phyloP scores from a whole-genome alignment of 1,140 invertebrate genomes.

The Drosophila punjabiensis region DNA sequence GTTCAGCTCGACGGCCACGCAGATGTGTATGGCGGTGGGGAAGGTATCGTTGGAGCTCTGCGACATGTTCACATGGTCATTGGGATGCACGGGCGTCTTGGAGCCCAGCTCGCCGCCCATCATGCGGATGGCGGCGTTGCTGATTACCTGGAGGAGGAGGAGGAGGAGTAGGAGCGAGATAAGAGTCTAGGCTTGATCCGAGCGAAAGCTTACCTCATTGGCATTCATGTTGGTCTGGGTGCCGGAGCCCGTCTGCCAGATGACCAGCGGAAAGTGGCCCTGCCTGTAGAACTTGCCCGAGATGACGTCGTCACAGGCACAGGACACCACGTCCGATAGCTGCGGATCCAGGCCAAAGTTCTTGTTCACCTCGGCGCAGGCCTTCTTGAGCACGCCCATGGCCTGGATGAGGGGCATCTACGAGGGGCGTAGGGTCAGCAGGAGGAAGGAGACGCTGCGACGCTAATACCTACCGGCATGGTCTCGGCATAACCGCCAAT shows the following conservation, averaged over 20 bases:
- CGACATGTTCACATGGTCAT: slow-evolving; percentile 99
- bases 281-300: slow-evolving; percentile 94
- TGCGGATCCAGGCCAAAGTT: slow-evolving; percentile 96
- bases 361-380: slow-evolving; percentile 97
- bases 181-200: not conserved
- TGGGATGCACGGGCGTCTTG: slow-evolving; percentile 98
- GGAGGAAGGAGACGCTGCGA: too few species aligned
- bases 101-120: slow-evolving; percentile 96
- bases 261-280: slow-evolving; percentile 98
- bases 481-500: slow-evolving; percentile 96
- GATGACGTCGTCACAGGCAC: slow-evolving; percentile 98
- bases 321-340: slow-evolving; percentile 94
- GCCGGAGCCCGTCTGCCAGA: slow-evolving; percentile 99
- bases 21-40: slow-evolving; percentile 99
- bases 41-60: slow-evolving; percentile 99
- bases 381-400: slow-evolving; percentile 98
- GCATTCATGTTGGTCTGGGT: slow-evolving; percentile 99
- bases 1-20: slow-evolving; percentile 96
- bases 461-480: slow-evolving; percentile 92
- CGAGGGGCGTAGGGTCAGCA: not conserved
- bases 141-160: slow-evolving; percentile 90
- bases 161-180: not conserved
- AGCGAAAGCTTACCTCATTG: slow-evolving; percentile 92
- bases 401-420: slow-evolving; percentile 95
- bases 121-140: slow-evolving; percentile 98